Evolutionary conservation across 2,797 vertebrate genomes (phyloP).

Genomic region (Acrocephalus scirpaceus): DNA sequence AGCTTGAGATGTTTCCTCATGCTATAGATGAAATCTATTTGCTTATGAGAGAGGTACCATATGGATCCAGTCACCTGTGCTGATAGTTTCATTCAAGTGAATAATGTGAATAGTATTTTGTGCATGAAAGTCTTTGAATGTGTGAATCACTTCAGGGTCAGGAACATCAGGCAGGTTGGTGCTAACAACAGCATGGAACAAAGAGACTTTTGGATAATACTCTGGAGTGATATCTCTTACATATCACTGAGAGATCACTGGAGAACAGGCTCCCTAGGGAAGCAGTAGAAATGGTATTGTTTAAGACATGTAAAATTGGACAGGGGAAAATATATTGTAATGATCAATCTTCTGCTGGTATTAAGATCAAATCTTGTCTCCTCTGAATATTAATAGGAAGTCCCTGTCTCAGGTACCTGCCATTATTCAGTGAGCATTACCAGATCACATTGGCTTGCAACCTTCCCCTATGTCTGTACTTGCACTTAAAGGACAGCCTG

Average conservation of each 20-base stretch:
- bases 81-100: background rate
- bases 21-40: background rate
- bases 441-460: background rate
- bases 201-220: background rate
- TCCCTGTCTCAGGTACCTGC: conserved; percentile 21
- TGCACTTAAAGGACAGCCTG: conserved; percentile 14
- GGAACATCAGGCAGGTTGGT: background rate
- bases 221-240: background rate
- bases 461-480: background rate
- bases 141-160: background rate
- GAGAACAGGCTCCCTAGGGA: background rate
- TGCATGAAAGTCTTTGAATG: background rate
- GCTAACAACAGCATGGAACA: background rate
- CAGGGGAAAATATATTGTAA: conserved; percentile 27
- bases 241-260: background rate
- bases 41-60: background rate
- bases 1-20: background rate
- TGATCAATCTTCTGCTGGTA: conserved; percentile 46
- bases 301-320: conserved; percentile 33
- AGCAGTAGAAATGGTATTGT: background rate
- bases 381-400: conserved; percentile 48
- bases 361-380: conserved; percentile 37
- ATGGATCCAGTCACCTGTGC: background rate
- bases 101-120: background rate
- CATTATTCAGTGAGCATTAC: background rate